These are phyloP conservation scores for Macrotrachela quadricornifera DNA, from an alignment of 1,140 invertebrate species.

Conservation along the genomic window DNA sequence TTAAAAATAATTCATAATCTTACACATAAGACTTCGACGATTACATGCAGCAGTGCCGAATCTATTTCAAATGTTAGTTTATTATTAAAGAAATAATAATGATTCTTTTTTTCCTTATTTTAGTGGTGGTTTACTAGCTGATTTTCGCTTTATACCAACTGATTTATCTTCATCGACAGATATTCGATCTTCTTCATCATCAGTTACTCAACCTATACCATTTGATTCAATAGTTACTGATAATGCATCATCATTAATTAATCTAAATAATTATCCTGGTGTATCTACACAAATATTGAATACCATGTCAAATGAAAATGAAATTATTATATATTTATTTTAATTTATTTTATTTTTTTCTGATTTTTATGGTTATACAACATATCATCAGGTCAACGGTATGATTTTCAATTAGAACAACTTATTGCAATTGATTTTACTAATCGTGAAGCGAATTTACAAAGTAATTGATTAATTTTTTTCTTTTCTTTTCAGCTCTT, in stretches of 20 bases:
- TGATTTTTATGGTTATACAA: constrained; percentile 10
- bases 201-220: background rate
- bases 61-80: constrained; percentile 40
- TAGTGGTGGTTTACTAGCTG: constrained; percentile 9
- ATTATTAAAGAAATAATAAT: background rate
- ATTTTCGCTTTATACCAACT: constrained; percentile 11
- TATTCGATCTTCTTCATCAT: constrained; percentile 23
- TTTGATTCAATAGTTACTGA: constrained; percentile 21
- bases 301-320: constrained; percentile 8
- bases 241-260: constrained; percentile 49
- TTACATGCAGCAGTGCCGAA: constrained; percentile 63
- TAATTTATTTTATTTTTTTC: no score
- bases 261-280: constrained; percentile 34
- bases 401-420: constrained; percentile 79
- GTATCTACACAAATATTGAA: constrained; percentile 6
- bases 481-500: background rate
- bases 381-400: constrained; percentile 75
- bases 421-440: constrained; percentile 89
- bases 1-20: no score
- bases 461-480: constrained; percentile 32
- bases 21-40: constrained; percentile 54
- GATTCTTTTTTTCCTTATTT: background rate
- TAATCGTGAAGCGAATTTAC: constrained; percentile 88
- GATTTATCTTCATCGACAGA: constrained; percentile 11
- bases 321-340: background rate